Percentiles rank a stretch among this genome's conserved stretches.
Conservation (phyloP, 2,113 vertebrate species). For the Petrocephalus microphthalmus region DNA sequence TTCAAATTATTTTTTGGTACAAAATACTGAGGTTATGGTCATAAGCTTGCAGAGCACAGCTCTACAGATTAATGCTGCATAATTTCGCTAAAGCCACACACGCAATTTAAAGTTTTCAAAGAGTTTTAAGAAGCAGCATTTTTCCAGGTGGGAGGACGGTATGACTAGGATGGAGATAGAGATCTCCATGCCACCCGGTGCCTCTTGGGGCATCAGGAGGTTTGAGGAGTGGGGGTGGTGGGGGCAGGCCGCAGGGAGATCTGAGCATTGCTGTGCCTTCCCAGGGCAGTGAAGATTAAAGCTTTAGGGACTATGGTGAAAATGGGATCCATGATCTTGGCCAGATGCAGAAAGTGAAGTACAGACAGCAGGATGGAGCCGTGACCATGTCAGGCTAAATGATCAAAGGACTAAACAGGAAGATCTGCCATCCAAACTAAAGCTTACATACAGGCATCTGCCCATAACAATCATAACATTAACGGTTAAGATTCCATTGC, state of each 20-base stretch:
- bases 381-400: neutral
- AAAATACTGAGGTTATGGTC: neutral
- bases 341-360: neutral
- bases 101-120: neutral
- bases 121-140: neutral
- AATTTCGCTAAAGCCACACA: neutral
- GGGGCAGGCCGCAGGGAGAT: neutral
- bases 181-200: neutral
- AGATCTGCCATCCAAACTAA: neutral
- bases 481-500: neutral
- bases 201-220: neutral
- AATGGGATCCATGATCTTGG: conserved; percentile 4
- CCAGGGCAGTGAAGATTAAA: conserved; percentile 39
- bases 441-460: neutral
- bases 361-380: neutral
- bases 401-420: neutral
- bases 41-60: neutral
- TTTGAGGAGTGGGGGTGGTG: neutral
- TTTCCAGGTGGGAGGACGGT: too few relatives aligned
- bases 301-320: conserved; percentile 31
- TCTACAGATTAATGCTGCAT: neutral
- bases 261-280: neutral
- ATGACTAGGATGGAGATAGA: neutral
- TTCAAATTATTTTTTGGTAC: neutral
- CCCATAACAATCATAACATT: neutral